These are phyloP conservation scores for Grallaria varia DNA, from an alignment of 2,113 vertebrate genomes.

Conservation along the genomic window DNA sequence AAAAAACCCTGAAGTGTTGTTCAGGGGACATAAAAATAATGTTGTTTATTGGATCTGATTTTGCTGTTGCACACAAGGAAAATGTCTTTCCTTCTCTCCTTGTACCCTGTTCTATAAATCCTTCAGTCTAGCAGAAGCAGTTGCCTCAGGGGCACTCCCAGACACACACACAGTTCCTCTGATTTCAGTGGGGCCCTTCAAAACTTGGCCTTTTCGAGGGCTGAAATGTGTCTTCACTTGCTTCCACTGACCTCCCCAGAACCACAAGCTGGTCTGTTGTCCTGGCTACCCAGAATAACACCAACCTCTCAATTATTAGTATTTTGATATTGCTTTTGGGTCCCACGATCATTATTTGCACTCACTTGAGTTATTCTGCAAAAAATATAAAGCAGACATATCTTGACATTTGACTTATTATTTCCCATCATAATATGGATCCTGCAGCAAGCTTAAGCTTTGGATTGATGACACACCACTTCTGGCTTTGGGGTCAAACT, in stretches of 20 bases:
- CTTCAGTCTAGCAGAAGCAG: background rate
- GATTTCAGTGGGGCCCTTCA: background rate
- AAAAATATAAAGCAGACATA: background rate
- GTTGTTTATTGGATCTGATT: background rate
- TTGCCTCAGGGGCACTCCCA: background rate
- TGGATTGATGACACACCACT: background rate
- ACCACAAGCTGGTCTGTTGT: background rate
- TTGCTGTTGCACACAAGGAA: background rate
- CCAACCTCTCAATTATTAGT: background rate
- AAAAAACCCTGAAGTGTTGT: background rate
- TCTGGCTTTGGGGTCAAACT: background rate
- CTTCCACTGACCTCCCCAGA: background rate
- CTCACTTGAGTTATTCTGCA: background rate
- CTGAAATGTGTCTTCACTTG: background rate
- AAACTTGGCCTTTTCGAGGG: background rate
- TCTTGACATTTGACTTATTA: background rate
- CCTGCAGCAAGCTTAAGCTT: background rate
- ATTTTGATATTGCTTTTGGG: background rate
- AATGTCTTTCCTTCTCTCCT: background rate
- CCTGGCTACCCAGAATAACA: background rate
- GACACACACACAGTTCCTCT: background rate
- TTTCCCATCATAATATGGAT: background rate
- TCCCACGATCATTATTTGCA: background rate
- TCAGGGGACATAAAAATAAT: conserved; percentile 16
- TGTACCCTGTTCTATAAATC: background rate